Percentiles rank a stretch among this genome's conserved stretches.
These are phyloP conservation scores for Pipistrellus pipistrellus DNA, from an alignment of 2,797 vertebrate species.

Conservation along the genomic window DNA sequence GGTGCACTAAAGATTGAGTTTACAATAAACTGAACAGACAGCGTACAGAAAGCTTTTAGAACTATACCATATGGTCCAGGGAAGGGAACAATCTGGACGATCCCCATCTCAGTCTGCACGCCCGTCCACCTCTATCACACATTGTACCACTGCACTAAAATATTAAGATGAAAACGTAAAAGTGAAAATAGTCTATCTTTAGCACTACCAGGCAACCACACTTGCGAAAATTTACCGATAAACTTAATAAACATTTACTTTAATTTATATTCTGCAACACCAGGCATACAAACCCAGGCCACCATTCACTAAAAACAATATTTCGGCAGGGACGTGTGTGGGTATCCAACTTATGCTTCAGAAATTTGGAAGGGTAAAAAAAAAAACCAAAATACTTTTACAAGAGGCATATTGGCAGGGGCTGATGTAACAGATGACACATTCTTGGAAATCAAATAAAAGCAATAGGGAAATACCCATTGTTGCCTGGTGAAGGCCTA, in stretches of 20 bases:
- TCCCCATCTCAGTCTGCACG: conserved; percentile 90
- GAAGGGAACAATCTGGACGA: conserved; percentile 91
- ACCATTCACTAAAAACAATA: conserved; percentile 84
- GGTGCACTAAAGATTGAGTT: conserved; percentile 88
- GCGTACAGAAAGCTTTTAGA: conserved; percentile 91
- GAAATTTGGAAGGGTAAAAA: conserved; percentile 80
- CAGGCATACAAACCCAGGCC: conserved; percentile 84
- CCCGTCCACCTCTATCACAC: conserved; percentile 91
- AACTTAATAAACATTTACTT: conserved; percentile 84
- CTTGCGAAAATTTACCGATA: conserved; percentile 80
- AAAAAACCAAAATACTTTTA: conserved; percentile 87
- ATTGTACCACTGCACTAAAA: conserved; percentile 90
- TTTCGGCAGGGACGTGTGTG: conserved; percentile 87
- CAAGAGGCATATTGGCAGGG: conserved; percentile 85
- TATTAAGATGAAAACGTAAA: conserved; percentile 88
- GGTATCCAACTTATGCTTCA: conserved; percentile 87
- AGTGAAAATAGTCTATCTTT: conserved; percentile 86
- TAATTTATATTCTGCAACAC: conserved; percentile 81
- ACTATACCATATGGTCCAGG: conserved; percentile 91
- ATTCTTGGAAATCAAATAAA: conserved; percentile 91
- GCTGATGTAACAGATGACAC: conserved; percentile 89
- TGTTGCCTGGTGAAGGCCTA: conserved; percentile 88
- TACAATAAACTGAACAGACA: conserved; percentile 92
- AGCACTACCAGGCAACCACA: conserved; percentile 83
- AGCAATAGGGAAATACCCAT: conserved; percentile 89